Percentiles rank a stretch among this genome's conserved stretches.
Conservation (phyloP, 2,113 vertebrate genomes). For the Sander lucioperca region DNA sequence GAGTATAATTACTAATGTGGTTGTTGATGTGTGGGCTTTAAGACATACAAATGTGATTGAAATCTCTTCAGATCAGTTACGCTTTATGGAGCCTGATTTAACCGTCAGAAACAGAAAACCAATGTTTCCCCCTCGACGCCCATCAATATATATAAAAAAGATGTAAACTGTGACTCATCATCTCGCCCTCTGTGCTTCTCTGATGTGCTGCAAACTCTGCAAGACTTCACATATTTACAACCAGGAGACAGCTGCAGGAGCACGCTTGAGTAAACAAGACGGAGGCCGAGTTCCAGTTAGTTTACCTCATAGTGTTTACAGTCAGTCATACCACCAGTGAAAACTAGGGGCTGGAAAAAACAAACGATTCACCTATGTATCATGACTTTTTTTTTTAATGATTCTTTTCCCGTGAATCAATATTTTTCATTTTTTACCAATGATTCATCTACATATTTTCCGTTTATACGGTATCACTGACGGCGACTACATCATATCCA, state of each 20-base stretch:
- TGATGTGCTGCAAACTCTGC: conserved; percentile 26
- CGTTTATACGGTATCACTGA: too few species aligned
- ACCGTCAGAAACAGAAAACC: background rate
- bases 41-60: background rate
- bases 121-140: background rate
- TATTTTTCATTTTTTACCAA: too few species aligned
- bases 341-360: background rate
- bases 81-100: background rate
- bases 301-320: background rate
- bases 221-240: conserved; percentile 22
- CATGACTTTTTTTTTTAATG: too few species aligned
- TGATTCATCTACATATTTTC: too few species aligned
- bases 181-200: background rate
- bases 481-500: too few species aligned
- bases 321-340: background rate
- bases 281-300: background rate
- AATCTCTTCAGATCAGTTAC: background rate
- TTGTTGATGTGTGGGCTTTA: background rate
- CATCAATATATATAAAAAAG: background rate
- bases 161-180: conserved; percentile 15
- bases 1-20: background rate
- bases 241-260: conserved; percentile 7
- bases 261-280: conserved; percentile 7
- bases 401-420: too few species aligned
- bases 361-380: too few species aligned